Percentiles rank a stretch among this genome's conserved stretches.
Evolutionary conservation across 2,888 invertebrate species (phyloP).

Genomic region (Drosophila eohydei): DNA sequence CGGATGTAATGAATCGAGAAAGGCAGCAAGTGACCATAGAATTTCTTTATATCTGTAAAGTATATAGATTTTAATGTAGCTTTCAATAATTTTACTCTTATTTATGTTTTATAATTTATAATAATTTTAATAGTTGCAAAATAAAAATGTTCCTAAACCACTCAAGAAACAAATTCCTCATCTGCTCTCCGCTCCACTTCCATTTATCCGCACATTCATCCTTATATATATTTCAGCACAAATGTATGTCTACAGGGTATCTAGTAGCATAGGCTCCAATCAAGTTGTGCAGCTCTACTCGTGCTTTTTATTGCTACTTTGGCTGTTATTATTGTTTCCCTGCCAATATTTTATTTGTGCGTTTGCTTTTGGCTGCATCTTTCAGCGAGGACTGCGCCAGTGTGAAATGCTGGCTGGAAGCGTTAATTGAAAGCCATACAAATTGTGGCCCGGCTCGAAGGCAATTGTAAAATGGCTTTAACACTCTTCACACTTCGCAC

Average conservation of each 20-base stretch:
- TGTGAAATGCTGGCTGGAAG: constrained; percentile 36
- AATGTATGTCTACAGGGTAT: constrained; percentile 6
- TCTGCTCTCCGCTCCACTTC: neutral
- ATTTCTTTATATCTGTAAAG: too few species aligned
- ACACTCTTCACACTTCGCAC: neutral
- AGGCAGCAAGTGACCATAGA: neutral
- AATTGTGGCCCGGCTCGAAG: constrained; percentile 66
- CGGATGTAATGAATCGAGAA: neutral
- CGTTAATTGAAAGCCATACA: constrained; percentile 80
- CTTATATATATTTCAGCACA: neutral
- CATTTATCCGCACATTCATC: neutral
- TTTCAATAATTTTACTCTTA: too few species aligned
- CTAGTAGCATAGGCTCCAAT: neutral
- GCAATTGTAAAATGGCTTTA: constrained; percentile 72
- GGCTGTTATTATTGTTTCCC: constrained; percentile 49
- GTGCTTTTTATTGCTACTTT: constrained; percentile 46
- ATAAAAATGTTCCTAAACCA: neutral
- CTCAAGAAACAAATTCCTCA: neutral
- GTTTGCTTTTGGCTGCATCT: constrained; percentile 55
- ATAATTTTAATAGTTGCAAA: too few species aligned
- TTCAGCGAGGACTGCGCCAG: constrained; percentile 34
- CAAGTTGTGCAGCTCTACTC: neutral
- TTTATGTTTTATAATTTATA: too few species aligned
- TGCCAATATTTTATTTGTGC: constrained; percentile 74
- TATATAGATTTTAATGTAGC: too few species aligned